These are phyloP conservation scores for Zenarchopterus dispar DNA, from an alignment of 2,797 vertebrate species.

Conservation along the genomic window DNA sequence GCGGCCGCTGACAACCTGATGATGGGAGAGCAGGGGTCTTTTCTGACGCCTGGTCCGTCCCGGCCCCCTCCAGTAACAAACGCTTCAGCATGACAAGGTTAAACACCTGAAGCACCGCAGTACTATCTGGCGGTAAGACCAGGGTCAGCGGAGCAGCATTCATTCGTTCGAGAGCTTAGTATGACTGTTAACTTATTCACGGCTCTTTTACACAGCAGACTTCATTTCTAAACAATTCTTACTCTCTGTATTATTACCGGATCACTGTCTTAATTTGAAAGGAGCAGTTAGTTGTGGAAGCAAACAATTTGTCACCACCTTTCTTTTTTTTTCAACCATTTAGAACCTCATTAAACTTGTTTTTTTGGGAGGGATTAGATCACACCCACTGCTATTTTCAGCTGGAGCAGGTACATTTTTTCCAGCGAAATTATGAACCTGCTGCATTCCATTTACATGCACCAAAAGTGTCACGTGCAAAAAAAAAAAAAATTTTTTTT, in stretches of 20 bases:
- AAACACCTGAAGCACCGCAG: conserved; percentile 72
- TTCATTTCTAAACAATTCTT: too few species aligned
- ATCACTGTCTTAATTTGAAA: conserved; percentile 4
- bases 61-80: conserved; percentile 73
- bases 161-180: conserved; percentile 29
- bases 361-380: conserved; percentile 5
- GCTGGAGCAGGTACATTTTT: neutral
- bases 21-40: conserved; percentile 61
- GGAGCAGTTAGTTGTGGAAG: neutral
- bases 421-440: neutral
- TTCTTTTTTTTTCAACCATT: conserved; percentile 12
- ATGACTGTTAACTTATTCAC: conserved; percentile 34
- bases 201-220: conserved; percentile 18
- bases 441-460: too few species aligned
- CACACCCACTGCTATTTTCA: conserved; percentile 7
- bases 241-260: neutral
- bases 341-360: conserved; percentile 8
- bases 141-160: conserved; percentile 63
- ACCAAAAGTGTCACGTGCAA: too few species aligned
- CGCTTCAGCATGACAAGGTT: conserved; percentile 79
- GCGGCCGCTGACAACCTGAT: conserved; percentile 77
- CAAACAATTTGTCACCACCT: neutral
- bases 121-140: conserved; percentile 46
- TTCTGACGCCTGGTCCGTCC: conserved; percentile 48
- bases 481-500: too few species aligned